Conservation (phyloP, 2,888 invertebrate genomes). For the Thymelicus acteon region DNA sequence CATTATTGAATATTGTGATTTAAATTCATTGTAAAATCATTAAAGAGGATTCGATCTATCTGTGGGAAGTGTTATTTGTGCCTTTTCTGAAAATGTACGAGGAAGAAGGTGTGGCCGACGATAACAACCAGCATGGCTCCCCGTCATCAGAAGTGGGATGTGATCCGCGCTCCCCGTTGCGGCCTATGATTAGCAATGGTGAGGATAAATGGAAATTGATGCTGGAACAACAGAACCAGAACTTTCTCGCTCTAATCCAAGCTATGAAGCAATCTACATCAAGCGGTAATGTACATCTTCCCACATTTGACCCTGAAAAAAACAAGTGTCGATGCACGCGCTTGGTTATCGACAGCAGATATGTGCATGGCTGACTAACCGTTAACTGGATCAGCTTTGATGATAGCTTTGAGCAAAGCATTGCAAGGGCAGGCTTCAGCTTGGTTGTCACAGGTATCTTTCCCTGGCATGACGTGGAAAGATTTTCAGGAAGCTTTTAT, state of each 20-base stretch:
- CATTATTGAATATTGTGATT: too few relatives aligned
- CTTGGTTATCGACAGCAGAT: conserved; percentile 13
- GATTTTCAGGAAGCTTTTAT: conserved; percentile 38
- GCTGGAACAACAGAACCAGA: neutral
- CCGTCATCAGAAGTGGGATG: neutral
- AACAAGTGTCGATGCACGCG: conserved; percentile 10
- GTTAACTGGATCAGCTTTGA: conserved; percentile 1
- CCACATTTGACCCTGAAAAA: conserved; percentile 17
- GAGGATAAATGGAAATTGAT: neutral
- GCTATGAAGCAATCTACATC: neutral
- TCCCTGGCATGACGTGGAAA: conserved; percentile 39
- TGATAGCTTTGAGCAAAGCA: conserved; percentile 33
- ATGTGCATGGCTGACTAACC: conserved; percentile 1
- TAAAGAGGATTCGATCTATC: too few relatives aligned
- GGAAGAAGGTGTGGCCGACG: too few relatives aligned
- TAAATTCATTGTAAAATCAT: too few relatives aligned
- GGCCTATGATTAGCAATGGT: neutral
- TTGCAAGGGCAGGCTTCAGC: conserved; percentile 36
- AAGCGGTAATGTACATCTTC: conserved; percentile 5
- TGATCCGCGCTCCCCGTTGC: neutral
- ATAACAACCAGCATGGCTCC: too few relatives aligned
- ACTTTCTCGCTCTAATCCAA: neutral
- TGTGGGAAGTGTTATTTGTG: too few relatives aligned
- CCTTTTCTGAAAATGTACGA: too few relatives aligned
- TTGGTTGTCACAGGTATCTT: conserved; percentile 41